These are phyloP conservation scores for Aegotheles bennettii DNA, from an alignment of 2,113 vertebrate species.

Conservation along the genomic window DNA sequence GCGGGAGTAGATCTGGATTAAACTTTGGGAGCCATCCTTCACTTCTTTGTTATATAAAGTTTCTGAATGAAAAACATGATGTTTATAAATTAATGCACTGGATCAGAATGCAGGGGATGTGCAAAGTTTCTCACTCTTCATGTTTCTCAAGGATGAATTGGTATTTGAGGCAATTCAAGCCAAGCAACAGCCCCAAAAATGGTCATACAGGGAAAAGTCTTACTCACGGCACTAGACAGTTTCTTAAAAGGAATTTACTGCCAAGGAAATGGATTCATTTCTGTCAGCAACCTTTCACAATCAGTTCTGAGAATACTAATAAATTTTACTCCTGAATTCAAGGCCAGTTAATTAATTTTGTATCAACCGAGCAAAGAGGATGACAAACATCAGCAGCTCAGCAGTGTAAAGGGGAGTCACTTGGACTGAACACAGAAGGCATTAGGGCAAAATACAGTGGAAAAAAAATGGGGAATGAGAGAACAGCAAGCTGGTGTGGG, in stretches of 20 bases:
- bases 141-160: neutral
- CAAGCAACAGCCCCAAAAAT: neutral
- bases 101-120: neutral
- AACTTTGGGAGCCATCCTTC: conserved; percentile 46
- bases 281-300: neutral
- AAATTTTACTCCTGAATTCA: neutral
- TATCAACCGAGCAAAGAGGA: neutral
- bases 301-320: neutral
- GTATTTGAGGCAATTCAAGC: neutral
- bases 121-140: neutral
- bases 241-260: neutral
- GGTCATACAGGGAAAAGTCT: neutral
- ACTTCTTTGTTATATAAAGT: neutral
- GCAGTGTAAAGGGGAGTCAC: neutral
- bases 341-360: neutral
- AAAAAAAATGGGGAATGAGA: neutral
- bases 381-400: neutral
- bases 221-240: neutral
- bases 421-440: neutral
- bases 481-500: neutral
- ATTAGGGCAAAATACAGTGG: neutral
- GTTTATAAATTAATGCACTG: neutral
- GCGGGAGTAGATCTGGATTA: conserved; percentile 72
- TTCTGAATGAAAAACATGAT: conserved; percentile 51
- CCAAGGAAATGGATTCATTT: neutral